Percentiles rank a stretch among this genome's conserved stretches.
Evolutionary conservation across 2,888 invertebrate genomes (phyloP).

Genomic region (Mechanitis messenoides): DNA sequence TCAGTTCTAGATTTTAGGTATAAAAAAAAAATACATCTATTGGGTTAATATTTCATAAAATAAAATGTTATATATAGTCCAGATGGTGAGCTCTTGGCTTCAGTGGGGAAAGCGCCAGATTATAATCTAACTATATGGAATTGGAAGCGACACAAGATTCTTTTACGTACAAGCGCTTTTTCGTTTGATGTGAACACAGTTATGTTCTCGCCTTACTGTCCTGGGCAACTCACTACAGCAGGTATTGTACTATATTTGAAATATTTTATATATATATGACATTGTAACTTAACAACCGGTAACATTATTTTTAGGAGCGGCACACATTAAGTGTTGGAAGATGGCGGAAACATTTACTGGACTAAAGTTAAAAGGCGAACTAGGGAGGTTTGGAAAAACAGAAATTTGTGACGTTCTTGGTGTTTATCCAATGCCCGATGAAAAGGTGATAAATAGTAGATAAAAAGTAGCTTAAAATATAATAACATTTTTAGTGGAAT

Average conservation of each 20-base stretch:
- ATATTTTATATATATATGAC: too few relatives aligned
- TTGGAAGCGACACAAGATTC: constrained; percentile 85
- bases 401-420: constrained; percentile 93
- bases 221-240: constrained; percentile 86
- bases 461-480: background rate
- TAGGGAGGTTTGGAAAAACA: constrained; percentile 94
- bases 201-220: constrained; percentile 87
- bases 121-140: constrained; percentile 92
- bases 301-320: constrained; percentile 68
- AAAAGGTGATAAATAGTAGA: constrained; percentile 77
- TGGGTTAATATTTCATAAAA: background rate
- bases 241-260: constrained; percentile 59
- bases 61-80: constrained; percentile 70
- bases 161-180: constrained; percentile 88
- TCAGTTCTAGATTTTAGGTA: constrained; percentile 85
- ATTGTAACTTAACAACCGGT: background rate
- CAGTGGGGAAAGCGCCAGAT: constrained; percentile 91
- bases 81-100: constrained; percentile 86
- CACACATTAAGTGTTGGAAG: constrained; percentile 95
- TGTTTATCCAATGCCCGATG: constrained; percentile 90
- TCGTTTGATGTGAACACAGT: constrained; percentile 87
- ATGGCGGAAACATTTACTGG: constrained; percentile 95
- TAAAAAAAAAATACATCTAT: background rate
- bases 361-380: constrained; percentile 88
- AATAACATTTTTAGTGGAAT: too few relatives aligned